Base-by-base conservation (phyloP, 2,113 vertebrate species). In the Psophia crepitans region DNA sequence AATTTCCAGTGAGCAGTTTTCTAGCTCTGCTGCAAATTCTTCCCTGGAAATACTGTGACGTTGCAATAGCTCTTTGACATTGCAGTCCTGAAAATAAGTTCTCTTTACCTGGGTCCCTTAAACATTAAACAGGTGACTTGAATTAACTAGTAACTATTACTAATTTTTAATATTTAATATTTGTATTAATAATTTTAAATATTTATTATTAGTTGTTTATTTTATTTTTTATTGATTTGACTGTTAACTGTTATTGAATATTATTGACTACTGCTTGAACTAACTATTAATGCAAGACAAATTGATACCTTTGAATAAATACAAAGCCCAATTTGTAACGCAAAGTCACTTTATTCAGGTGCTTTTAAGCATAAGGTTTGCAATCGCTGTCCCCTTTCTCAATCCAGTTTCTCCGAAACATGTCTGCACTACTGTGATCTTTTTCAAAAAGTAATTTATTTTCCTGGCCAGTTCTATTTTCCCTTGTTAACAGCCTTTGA, bases 361-460 rank as follows among this genome's bases (percentile, higher is more conserved):
- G 46, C 27, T 74, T 82, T 37, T 28, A 54, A 64, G n/a, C 23
- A 13, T 7, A 11, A 35, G 7, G 39, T 48, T 88, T 88, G 41
- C 49, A 65, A 53, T n/a, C 54, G 10, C 30, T 77, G 5, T 68
- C n/a, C 11, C 11, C 8, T 89, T 94, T 60, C 63, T 70, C 51
- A 49, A 8, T 35, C 16, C 44, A 28, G 77, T 96, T 95, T 64
- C 96, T 96, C 95, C 82, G 70, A 93, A 97, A 87, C 33, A 60
- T 43, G 76, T 76, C 91, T 60, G 39, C 68, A 87, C 85, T 88
- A 54, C 74, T 84, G 84, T 80, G 88, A 92, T 95, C 65, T 97
- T 69, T 97, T 97, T 84, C 14, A 44, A 93, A 89, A 95, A 88
- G 60, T 73, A 78, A 97, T 97, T 96, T 97, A 61, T 97, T 98